Base-by-base conservation (phyloP, 2,113 vertebrate genomes). In the Crypturellus undulatus region DNA sequence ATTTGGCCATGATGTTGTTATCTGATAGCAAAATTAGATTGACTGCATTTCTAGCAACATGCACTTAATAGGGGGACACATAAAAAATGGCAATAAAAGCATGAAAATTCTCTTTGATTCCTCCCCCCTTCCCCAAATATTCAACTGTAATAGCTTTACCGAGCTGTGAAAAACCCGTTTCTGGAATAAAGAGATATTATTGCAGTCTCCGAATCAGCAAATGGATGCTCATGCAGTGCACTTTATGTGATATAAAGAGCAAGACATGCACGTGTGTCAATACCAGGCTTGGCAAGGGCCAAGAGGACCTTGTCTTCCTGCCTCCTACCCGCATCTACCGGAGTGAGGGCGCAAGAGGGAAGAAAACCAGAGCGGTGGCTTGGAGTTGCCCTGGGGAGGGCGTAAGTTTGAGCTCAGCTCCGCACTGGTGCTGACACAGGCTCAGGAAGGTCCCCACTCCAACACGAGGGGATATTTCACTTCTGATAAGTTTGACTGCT, bases 71-170 rank as follows among this genome's bases (percentile, higher is more conserved):
- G 58, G 17, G 38, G 26, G 45, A 34, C 36, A 69, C 14, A 79
- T 22, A 80, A 89, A 91, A 95, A 86, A 84, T 58, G 11, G 71
- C 86, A 92, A 94, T 86, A 79, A 78, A 96, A 70, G 71, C 40
- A 73, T 30, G 52, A 84, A 82, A 87, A 70, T 68, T 19, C 32
- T 56, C 68, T 6, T 5, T 0, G 1, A 81, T 90, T 92, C 68
- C 52, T 81, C 88, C 88, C 84, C 28, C 42, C 45, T 87, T 30
- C 9, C 28, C 28, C 38, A 49, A 49, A 45, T 38, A 59, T 79
- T 86, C 78, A 70, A 91, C 28, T 40, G 47, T 84, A 91, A 85
- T 60, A 91, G 59, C 60, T 90, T 94, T 83, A 88, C 72, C 63
- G 51, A 94, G 69, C 63, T 84, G 54, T 43, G 26, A 80, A 71